Conservation (phyloP, 2,113 vertebrate genomes). For the Zosterops pallidus region DNA sequence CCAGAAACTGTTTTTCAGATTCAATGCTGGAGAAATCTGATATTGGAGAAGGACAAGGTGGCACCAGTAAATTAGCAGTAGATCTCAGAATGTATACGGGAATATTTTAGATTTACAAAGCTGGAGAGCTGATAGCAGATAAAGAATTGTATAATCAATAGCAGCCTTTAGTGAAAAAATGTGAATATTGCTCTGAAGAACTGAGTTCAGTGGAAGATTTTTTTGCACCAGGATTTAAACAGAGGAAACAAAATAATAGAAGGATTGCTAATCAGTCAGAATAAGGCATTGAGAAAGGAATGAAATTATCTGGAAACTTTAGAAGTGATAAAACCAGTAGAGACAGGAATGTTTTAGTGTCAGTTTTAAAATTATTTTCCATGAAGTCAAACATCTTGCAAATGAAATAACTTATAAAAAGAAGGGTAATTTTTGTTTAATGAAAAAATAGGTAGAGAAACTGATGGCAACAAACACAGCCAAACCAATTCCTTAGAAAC, state of each 20-base stretch:
- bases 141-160: neutral
- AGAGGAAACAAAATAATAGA: neutral
- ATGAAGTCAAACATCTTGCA: neutral
- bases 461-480: neutral
- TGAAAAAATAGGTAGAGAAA: neutral
- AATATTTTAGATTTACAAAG: neutral
- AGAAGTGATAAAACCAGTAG: constrained; percentile 17
- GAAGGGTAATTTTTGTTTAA: neutral
- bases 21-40: neutral
- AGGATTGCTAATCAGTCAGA: neutral
- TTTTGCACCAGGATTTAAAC: neutral
- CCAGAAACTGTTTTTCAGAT: neutral
- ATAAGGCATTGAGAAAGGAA: constrained; percentile 2
- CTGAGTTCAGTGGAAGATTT: neutral
- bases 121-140: neutral
- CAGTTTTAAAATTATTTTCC: neutral
- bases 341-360: neutral
- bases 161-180: neutral
- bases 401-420: neutral
- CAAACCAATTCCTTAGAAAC: neutral
- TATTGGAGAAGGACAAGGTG: neutral
- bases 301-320: constrained; percentile 39
- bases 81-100: neutral
- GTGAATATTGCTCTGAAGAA: neutral
- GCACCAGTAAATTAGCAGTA: neutral